These are phyloP conservation scores for Hoplodrina blanda DNA, from an alignment of 2,888 invertebrate genomes.

Conservation along the genomic window DNA sequence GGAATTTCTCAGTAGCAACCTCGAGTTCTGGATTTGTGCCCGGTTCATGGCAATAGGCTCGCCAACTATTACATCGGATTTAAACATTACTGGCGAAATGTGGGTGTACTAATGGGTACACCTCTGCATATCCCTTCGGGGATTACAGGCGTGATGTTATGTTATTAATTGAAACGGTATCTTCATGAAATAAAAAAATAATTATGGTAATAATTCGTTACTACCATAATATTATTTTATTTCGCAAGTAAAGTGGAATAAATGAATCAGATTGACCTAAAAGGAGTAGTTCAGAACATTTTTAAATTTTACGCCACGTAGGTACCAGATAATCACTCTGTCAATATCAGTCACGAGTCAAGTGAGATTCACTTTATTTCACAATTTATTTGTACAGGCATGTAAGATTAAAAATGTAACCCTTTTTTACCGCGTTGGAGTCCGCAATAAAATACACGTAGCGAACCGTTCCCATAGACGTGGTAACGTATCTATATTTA, in stretches of 20 bases:
- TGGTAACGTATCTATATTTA: constrained; percentile 34
- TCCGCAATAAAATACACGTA: constrained; percentile 31
- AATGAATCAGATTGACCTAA: no score
- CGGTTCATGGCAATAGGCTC: no score
- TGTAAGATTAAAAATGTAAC: constrained; percentile 47
- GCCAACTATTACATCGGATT: no score
- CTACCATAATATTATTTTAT: no score
- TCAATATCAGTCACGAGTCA: constrained; percentile 31
- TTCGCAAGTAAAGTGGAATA: no score
- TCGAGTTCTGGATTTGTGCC: no score
- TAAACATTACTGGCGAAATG: no score
- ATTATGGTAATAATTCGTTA: background rate
- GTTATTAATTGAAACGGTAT: background rate
- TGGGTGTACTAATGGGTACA: no score
- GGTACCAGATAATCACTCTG: constrained; percentile 19
- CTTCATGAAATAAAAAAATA: background rate
- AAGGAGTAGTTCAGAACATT: no score
- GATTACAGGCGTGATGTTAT: no score
- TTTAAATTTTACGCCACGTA: constrained; percentile 1
- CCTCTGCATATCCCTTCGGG: no score
- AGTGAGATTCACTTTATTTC: constrained; percentile 31
- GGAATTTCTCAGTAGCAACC: no score
- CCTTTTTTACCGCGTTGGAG: constrained; percentile 31
- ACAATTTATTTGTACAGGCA: constrained; percentile 27
- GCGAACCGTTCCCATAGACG: constrained; percentile 6